phyloP scores from a whole-genome alignment of 2,797 vertebrate genomes.

The Petrocephalus sullivani region DNA sequence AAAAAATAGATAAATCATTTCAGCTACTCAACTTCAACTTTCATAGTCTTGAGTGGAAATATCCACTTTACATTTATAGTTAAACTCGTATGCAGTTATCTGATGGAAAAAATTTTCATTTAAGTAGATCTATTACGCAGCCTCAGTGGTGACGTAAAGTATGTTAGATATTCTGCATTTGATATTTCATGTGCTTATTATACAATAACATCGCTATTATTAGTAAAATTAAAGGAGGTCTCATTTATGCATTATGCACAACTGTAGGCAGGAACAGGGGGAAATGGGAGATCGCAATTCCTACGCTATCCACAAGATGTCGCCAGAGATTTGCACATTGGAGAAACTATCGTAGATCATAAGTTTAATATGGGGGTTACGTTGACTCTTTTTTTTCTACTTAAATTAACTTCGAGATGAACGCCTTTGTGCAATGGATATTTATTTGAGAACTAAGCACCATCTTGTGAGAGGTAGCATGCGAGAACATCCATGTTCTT shows the following conservation, averaged over 20 bases:
- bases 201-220: not conserved
- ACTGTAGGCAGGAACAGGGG: not conserved
- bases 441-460: not conserved
- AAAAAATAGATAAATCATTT: not conserved
- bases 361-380: not conserved
- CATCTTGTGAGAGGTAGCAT: not conserved
- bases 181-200: not conserved
- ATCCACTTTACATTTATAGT: too few relatives aligned
- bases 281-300: not conserved
- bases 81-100: not conserved
- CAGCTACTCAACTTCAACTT: not conserved
- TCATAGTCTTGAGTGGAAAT: not conserved
- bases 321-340: not conserved
- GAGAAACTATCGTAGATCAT: not conserved
- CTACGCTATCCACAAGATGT: not conserved
- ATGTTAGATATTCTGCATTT: not conserved
- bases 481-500: not conserved
- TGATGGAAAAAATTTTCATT: not conserved
- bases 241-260: not conserved
- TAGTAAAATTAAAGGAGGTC: not conserved
- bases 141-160: not conserved
- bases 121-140: not conserved
- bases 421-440: not conserved
- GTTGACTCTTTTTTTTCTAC: not conserved
- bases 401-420: not conserved